Conservation (phyloP, 2,113 vertebrate genomes). For the Petroica traversi region DNA sequence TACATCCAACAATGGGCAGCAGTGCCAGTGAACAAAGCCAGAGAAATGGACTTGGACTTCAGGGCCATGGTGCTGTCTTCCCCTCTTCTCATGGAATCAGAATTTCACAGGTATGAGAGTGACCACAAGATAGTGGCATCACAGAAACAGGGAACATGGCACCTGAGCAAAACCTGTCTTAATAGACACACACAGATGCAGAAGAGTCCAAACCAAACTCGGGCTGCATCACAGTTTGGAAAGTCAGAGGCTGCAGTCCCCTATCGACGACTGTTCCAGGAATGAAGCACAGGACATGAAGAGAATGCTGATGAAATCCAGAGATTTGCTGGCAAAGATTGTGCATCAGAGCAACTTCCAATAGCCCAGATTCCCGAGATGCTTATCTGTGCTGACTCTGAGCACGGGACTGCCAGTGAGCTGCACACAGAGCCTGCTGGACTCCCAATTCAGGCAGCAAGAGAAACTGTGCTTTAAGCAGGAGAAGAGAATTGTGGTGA, state of each 20-base stretch:
- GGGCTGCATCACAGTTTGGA: background rate
- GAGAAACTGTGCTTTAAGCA: background rate
- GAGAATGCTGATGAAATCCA: background rate
- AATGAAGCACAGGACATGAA: background rate
- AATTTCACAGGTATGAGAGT: background rate
- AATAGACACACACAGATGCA: accelerated
- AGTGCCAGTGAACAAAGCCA: background rate
- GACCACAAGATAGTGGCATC: background rate
- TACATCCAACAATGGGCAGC: background rate
- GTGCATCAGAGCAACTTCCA: background rate
- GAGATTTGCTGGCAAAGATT: background rate
- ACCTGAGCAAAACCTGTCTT: background rate
- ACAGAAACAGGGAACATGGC: background rate
- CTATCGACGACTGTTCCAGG: background rate
- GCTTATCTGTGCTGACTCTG: background rate
- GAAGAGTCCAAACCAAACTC: background rate
- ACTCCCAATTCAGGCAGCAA: background rate
- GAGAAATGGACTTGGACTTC: background rate
- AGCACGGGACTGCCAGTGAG: background rate
- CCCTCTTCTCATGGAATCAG: background rate
- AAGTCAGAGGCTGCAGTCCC: background rate
- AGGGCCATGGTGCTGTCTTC: accelerated
- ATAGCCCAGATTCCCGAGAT: background rate
- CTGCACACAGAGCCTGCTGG: background rate
- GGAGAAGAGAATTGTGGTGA: background rate